Conservation (phyloP, 2,113 vertebrate genomes). For the Peucedramus taeniatus region DNA sequence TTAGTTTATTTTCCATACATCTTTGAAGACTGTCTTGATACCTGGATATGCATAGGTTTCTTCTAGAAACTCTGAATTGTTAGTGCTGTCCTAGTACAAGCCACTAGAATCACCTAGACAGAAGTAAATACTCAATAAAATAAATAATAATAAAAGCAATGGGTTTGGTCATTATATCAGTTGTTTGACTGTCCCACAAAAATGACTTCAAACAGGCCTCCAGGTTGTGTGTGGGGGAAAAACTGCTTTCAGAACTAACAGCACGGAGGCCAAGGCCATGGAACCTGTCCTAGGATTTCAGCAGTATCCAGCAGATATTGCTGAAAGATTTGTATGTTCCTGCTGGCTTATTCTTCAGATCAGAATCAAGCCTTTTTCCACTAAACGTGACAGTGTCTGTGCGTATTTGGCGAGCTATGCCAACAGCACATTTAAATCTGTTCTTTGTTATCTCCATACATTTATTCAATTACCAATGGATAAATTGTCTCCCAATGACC, state of each 20-base stretch:
- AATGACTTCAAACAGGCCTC: background rate
- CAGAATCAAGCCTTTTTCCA: background rate
- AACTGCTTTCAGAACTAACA: background rate
- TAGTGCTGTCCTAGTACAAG: background rate
- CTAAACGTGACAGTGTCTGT: background rate
- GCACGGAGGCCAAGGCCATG: background rate
- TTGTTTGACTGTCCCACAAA: background rate
- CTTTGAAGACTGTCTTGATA: background rate
- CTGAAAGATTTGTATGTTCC: background rate
- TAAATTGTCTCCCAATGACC: background rate
- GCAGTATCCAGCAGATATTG: background rate
- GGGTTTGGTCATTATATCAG: background rate
- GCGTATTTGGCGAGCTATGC: background rate
- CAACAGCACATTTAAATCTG: background rate
- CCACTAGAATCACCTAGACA: accelerated
- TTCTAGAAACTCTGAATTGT: background rate
- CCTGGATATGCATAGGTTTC: background rate
- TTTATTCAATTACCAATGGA: background rate
- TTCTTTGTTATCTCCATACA: background rate
- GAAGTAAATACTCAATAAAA: background rate
- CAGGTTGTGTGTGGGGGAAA: background rate
- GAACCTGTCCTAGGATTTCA: background rate
- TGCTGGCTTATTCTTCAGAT: background rate
- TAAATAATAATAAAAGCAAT: background rate
- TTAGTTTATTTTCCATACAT: background rate